These are phyloP conservation scores for Melieria picta DNA, from an alignment of 2,888 invertebrate genomes.

Conservation along the genomic window DNA sequence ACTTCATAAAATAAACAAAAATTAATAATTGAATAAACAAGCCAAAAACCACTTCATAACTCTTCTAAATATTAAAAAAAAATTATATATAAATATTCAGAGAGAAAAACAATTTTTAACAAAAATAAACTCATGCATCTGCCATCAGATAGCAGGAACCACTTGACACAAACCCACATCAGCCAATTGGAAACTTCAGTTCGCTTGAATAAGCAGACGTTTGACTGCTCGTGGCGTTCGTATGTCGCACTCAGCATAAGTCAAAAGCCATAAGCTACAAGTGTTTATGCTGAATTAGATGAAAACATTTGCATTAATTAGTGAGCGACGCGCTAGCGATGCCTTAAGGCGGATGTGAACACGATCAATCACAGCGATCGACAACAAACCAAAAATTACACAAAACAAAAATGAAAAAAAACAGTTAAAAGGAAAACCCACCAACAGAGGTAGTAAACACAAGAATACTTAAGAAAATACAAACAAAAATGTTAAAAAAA, in stretches of 20 bases:
- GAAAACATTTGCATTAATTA: conserved; percentile 13
- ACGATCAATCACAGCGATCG: background rate
- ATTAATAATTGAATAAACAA: conserved; percentile 1
- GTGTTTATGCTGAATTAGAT: background rate
- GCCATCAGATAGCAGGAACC: background rate
- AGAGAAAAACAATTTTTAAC: background rate
- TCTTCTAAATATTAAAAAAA: background rate
- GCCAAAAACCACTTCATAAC: background rate
- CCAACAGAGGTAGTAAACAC: no score
- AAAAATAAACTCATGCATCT: background rate
- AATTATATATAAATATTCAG: no score
- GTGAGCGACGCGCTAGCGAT: background rate
- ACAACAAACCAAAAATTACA: background rate
- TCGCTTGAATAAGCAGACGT: no score
- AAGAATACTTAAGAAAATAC: no score
- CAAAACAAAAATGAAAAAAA: no score
- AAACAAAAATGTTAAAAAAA: no score
- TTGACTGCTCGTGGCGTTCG: background rate
- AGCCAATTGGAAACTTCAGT: background rate
- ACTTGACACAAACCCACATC: background rate
- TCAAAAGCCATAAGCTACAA: no score
- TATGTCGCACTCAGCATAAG: background rate
- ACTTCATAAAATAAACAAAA: background rate
- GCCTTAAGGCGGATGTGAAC: conserved; percentile 17
- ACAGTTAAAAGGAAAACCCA: no score